These are phyloP conservation scores for Cinclus cinclus DNA, from an alignment of 2,113 vertebrate species.

Conservation along the genomic window DNA sequence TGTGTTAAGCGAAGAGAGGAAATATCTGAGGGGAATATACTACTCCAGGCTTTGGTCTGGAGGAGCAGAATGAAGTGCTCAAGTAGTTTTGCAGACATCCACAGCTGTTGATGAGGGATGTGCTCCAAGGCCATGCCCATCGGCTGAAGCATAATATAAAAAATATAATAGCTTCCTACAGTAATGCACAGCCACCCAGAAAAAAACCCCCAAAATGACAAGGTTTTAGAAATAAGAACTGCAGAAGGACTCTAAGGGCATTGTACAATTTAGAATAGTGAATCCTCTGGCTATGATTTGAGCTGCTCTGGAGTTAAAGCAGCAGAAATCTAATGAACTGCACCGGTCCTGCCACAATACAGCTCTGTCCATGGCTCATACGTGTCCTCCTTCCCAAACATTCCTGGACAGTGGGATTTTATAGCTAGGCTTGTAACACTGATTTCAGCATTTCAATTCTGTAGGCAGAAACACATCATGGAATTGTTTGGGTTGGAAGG, in stretches of 20 bases:
- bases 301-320: not conserved
- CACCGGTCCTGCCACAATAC: not conserved
- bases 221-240: not conserved
- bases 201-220: not conserved
- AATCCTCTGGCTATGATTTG: not conserved
- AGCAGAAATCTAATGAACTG: not conserved
- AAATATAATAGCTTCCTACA: not conserved
- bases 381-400: not conserved
- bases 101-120: not conserved
- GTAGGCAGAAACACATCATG: not conserved
- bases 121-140: accelerated
- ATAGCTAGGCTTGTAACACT: not conserved
- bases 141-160: not conserved
- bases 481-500: no score
- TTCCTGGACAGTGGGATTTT: not conserved
- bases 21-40: not conserved
- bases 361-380: not conserved
- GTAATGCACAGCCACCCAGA: not conserved
- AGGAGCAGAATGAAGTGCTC: not conserved
- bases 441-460: not conserved
- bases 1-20: not conserved
- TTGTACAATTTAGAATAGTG: not conserved
- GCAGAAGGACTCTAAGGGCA: not conserved
- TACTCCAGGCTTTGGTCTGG: not conserved
- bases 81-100: not conserved